Evolutionary conservation across 2,888 invertebrate species (phyloP), one percentile per base, ranked within the genome.

Genomic region (Acronicta leporina): DNA sequence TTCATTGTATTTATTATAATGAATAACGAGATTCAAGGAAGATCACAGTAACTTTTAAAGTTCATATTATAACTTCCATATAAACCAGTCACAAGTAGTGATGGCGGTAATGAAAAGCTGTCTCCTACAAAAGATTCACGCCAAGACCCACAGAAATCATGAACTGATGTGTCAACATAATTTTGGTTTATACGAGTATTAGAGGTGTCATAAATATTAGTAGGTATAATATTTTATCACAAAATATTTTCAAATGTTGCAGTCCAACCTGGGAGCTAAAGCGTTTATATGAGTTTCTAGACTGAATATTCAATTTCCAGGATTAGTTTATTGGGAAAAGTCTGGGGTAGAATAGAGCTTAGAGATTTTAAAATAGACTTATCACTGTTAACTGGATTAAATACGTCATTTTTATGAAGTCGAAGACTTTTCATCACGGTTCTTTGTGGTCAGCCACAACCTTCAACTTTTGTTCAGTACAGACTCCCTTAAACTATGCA

Each of bases 141-240:
- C n/a, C n/a, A 6, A n/a, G 38, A n/a, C 33, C 43, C 16, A 54
- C 48, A 68, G 64, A 73, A 77, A 79, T 83, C 82, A 91, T 90
- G 86, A 85, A 85, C 88, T 87, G 83, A 81, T 82, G 78, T 73
- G 83, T 87, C 88, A 79, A 77, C 76, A 79, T 89, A 86, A 88
- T 84, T 87, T 83, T 77, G 83, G 83, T 85, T 87, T 88, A 88
- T 79, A 80, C 64, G 11, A 65, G 79, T 79, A 83, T 84, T 84
- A 84, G 77, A 72, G 73, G 70, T 53, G 73, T 65, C 77, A 87
- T 89, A 87, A 87, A 86, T 87, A 68, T n/a, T 68, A 30, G 52
- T 86, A n/a, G n/a, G n/a, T n/a, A 84, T 87, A 80, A 84, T 83
- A 87, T 87, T 85, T 80, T 73, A 80, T 73, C 78, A 75, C 68